phyloP scores from a whole-genome alignment of 1,140 invertebrate species.

The Cataglyphis hispanica region DNA sequence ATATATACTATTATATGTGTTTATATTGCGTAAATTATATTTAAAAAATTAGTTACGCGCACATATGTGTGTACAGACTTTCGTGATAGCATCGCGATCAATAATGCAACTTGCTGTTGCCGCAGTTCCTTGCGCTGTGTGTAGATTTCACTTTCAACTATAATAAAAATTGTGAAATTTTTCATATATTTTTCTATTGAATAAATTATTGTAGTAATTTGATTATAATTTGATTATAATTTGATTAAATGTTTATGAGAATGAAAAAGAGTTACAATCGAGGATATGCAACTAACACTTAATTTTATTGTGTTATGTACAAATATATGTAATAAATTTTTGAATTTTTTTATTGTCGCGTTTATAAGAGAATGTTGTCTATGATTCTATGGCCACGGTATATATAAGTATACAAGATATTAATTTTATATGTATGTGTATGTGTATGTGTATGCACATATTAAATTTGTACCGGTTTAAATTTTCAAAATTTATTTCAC shows the following conservation, averaged over 20 bases:
- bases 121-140: background rate
- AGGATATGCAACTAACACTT: no score
- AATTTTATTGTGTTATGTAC: no score
- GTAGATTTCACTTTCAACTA: slow-evolving; percentile 11
- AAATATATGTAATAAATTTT: no score
- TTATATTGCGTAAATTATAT: background rate
- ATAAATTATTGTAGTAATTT: background rate
- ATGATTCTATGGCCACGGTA: no score
- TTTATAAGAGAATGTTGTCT: no score
- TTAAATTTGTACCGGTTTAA: background rate
- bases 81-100: slow-evolving; percentile 9
- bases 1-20: background rate
- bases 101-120: slow-evolving; percentile 13
- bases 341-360: no score
- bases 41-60: background rate
- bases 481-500: slow-evolving; percentile 5
- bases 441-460: no score
- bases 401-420: no score
- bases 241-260: background rate
- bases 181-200: background rate
- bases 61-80: background rate
- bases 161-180: background rate
- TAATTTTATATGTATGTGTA: no score
- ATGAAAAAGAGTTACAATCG: background rate
- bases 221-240: no score